Percentiles rank a stretch among this genome's conserved stretches.
Evolutionary conservation across 2,113 vertebrate species (phyloP).

Genomic region (Actenoides hombroni): DNA sequence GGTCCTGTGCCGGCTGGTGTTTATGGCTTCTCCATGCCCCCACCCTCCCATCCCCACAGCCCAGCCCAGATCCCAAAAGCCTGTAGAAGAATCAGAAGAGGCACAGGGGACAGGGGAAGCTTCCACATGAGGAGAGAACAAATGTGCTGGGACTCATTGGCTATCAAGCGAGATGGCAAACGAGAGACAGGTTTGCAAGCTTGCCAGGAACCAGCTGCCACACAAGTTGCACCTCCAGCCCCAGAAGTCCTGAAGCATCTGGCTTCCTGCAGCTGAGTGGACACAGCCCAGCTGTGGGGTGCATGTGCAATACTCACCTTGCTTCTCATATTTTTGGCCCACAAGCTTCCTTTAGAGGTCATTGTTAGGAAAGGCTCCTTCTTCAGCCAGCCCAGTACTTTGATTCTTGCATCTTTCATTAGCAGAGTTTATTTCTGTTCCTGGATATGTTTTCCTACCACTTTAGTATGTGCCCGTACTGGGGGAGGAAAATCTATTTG

Average conservation of each 20-base stretch:
- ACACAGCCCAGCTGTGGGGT: background rate
- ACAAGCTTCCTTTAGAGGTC: background rate
- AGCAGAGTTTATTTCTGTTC: background rate
- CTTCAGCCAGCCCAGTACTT: background rate
- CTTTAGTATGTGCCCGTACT: background rate
- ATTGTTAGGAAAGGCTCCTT: background rate
- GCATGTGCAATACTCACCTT: rapidly evolving
- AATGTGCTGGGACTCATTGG: background rate
- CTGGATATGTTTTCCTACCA: background rate
- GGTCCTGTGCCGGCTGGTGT: background rate
- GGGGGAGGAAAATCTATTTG: background rate
- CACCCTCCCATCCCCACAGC: background rate
- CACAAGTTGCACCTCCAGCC: background rate
- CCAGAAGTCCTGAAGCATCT: background rate
- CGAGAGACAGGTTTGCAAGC: background rate
- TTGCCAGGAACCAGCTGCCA: background rate
- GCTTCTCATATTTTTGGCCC: background rate
- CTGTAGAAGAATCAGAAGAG: background rate
- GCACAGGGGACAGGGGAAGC: background rate
- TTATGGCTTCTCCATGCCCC: background rate
- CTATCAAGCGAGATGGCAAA: background rate
- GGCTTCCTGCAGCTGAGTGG: background rate
- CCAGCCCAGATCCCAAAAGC: background rate
- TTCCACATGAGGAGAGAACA: background rate
- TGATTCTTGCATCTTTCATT: background rate